Base-by-base conservation (phyloP, 1,140 invertebrate genomes). In the Drosophila mojavensis region DNA sequence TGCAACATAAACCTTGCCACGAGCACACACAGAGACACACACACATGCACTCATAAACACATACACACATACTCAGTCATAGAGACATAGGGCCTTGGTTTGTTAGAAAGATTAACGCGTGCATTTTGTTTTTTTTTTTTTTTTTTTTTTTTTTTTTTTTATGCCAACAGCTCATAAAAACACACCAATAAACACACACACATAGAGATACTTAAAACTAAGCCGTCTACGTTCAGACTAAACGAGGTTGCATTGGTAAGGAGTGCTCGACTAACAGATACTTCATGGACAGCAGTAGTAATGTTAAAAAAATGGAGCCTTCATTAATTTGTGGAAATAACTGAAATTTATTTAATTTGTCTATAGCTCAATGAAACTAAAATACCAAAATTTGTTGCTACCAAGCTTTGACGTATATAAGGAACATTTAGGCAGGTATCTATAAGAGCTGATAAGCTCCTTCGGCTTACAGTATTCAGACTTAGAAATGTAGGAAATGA, bases 51-150 rank as follows among this genome's bases (percentile, higher is more conserved):
- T 24, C 20, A 24, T 24, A 24, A 24, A 51, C 45, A 51, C n/a
- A 41, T 28, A 47, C 20, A 43, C 11, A 15, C 68, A 26, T 30
- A 54, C 24, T 48, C 45, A 51, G 30, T 39, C 43, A 55, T 26
- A 56, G 28, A 36, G 9, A 51, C 45, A 47, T n/a, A 41, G 47
- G 30, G 83, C 78, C 79, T 80, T 69, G 69, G 83, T 89, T 89
- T 89, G 83, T 78, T 89, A 74, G 79, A 88, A 77, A 88, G 79
- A 88, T 88, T 88, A 88, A 88, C 83, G 83, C 83, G 72, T 75
- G 68, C 69, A 73, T 77, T 86, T 82, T 74, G 71, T 79, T 39
- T 79, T 33, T 33, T 82, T 79, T 75, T 81, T 30, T 30, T 30
- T 30, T 30, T 30, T 30, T 30, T 30, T 30, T 5, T 30, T 30